A percentile compares a stretch with the other conserved stretches of the same genome.
Conservation (phyloP, 2,797 vertebrate species). For the Enteromius argenteus region DNA sequence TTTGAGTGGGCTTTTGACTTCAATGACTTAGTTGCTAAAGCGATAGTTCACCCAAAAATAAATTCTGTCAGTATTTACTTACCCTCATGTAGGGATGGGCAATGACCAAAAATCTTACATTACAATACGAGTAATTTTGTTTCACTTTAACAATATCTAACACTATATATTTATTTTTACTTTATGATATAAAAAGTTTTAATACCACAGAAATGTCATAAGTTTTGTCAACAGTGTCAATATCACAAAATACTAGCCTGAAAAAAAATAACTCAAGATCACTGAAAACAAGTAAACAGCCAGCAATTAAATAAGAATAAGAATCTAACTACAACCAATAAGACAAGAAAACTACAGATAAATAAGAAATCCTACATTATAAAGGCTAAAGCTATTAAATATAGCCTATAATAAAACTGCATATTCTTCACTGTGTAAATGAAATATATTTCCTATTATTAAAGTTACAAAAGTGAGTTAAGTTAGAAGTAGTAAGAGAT, state of each 20-base stretch:
- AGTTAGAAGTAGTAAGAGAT: not conserved
- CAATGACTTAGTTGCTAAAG: not conserved
- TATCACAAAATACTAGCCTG: not conserved
- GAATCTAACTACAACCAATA: not conserved
- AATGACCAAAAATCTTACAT: not conserved
- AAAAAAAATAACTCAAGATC: not conserved
- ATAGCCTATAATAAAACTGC: not conserved
- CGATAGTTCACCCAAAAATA: not conserved
- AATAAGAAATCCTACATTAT: not conserved
- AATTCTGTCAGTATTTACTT: not conserved
- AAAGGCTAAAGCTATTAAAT: too few relatives aligned
- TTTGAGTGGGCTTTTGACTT: conserved; percentile 40
- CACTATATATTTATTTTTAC: not conserved
- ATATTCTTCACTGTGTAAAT: not conserved
- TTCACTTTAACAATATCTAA: not conserved
- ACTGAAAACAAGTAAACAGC: not conserved
- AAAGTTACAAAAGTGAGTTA: not conserved
- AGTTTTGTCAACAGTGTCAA: not conserved
- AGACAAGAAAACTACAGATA: not conserved
- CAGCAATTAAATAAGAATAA: not conserved
- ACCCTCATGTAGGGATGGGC: not conserved
- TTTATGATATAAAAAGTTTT: not conserved
- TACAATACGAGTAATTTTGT: not conserved
- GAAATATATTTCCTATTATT: not conserved
- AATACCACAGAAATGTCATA: not conserved